Evolutionary conservation across 1,140 invertebrate genomes (phyloP).

Genomic region (Solenopsis fugax): DNA sequence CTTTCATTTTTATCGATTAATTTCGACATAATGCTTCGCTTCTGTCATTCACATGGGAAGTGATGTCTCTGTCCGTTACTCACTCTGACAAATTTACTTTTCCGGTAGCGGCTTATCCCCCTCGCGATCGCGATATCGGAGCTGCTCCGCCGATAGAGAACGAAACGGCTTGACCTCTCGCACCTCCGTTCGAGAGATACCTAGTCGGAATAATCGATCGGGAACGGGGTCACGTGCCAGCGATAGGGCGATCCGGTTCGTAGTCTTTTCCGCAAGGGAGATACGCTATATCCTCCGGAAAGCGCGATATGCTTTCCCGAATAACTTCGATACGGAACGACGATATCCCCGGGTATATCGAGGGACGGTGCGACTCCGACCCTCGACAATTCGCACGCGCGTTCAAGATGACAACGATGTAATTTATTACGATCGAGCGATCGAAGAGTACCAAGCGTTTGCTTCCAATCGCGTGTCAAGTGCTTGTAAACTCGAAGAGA

Average conservation of each 20-base stretch:
- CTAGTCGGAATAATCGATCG: conserved; percentile 67
- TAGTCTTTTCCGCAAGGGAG: conserved; percentile 63
- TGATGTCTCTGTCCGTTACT: background rate
- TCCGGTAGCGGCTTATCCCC: background rate
- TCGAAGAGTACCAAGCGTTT: conserved; percentile 20
- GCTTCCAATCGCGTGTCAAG: conserved; percentile 20
- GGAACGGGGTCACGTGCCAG: conserved; percentile 62
- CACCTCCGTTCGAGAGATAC: conserved; percentile 49
- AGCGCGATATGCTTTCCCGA: conserved; percentile 64
- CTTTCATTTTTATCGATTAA: conserved; percentile 40
- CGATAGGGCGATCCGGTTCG: conserved; percentile 62
- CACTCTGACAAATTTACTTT: conserved; percentile 44
- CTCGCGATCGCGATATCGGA: conserved; percentile 43
- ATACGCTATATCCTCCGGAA: conserved; percentile 60
- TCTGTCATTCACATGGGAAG: background rate
- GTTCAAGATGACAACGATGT: conserved; percentile 16
- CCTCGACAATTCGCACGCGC: conserved; percentile 26
- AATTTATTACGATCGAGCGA: conserved; percentile 50
- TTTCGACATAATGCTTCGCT: conserved; percentile 10
- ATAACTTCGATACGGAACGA: conserved; percentile 56
- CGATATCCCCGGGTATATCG: conserved; percentile 26
- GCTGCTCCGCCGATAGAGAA: conserved; percentile 1
- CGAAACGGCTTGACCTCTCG: conserved; percentile 51
- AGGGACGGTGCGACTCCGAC: background rate
- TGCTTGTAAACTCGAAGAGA: conserved; percentile 31